Evolutionary conservation across 1,140 invertebrate genomes (phyloP).

Genomic region (Achroia grisella): DNA sequence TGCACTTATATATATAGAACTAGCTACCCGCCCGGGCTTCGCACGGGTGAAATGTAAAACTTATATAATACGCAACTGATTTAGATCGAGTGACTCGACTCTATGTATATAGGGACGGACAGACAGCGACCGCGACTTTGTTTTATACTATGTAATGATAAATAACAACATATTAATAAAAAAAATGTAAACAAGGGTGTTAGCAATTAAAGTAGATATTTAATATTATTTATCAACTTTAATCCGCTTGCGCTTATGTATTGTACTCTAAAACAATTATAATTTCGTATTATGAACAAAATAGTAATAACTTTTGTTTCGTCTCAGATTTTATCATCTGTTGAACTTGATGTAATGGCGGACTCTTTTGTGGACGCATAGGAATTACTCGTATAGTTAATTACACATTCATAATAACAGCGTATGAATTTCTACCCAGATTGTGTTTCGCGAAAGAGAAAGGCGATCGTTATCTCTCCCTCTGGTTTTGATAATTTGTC

Average conservation of each 20-base stretch:
- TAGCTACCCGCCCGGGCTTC: too few relatives aligned
- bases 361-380: background rate
- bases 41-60: too few relatives aligned
- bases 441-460: slow-evolving; percentile 16
- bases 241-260: background rate
- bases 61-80: too few relatives aligned
- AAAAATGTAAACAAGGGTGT: too few relatives aligned
- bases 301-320: background rate
- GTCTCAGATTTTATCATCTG: slow-evolving; percentile 3
- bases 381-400: slow-evolving; percentile 2
- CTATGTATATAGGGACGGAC: too few relatives aligned
- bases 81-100: too few relatives aligned
- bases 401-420: slow-evolving; percentile 10
- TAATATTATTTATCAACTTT: too few relatives aligned
- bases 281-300: slow-evolving; percentile 3
- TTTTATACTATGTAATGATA: too few relatives aligned
- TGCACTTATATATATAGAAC: too few relatives aligned
- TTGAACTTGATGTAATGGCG: slow-evolving; percentile 6
- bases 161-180: too few relatives aligned
- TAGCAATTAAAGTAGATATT: too few relatives aligned
- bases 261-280: background rate
- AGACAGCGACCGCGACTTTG: too few relatives aligned
- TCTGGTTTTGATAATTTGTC: slow-evolving; percentile 2
- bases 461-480: slow-evolving; percentile 11
- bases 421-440: slow-evolving; percentile 2